These are phyloP conservation scores for Caenorhabditis zanzibari DNA, from an alignment of 2,888 invertebrate genomes.

Conservation along the genomic window DNA sequence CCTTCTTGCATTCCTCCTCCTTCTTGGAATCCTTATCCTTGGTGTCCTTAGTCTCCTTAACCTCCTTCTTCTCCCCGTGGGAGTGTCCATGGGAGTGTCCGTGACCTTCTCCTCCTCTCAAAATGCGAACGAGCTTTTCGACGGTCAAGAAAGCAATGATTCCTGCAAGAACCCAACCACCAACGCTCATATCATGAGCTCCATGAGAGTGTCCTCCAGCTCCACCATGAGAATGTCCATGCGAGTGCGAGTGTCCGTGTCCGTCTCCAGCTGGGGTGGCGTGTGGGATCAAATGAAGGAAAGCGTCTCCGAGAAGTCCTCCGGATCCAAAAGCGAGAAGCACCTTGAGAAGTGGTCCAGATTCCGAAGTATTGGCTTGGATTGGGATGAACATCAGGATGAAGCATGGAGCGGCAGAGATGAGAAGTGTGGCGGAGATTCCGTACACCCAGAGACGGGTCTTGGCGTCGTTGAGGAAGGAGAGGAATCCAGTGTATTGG, in stretches of 20 bases:
- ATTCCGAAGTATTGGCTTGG: constrained; percentile 79
- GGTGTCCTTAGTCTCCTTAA: constrained; percentile 33
- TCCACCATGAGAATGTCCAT: constrained; percentile 75
- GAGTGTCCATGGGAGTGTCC: constrained; percentile 86
- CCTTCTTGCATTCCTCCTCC: constrained; percentile 45
- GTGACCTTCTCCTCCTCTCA: constrained; percentile 88
- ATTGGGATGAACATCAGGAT: constrained; percentile 95
- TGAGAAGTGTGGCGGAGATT: constrained; percentile 90
- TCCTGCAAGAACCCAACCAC: constrained; percentile 93
- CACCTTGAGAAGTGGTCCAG: constrained; percentile 80
- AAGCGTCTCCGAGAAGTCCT: constrained; percentile 97
- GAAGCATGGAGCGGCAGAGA: constrained; percentile 95
- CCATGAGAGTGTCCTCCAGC: constrained; percentile 76
- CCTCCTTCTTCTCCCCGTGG: constrained; percentile 70
- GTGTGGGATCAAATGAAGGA: constrained; percentile 98
- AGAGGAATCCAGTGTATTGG: constrained; percentile 68
- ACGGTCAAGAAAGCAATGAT: constrained; percentile 85
- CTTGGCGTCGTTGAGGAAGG: constrained; percentile 80
- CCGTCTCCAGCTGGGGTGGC: constrained; percentile 88
- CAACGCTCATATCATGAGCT: constrained; percentile 91
- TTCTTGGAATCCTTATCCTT: constrained; percentile 51
- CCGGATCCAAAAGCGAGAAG: constrained; percentile 93
- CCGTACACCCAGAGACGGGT: constrained; percentile 81
- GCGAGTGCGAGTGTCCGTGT: constrained; percentile 87
- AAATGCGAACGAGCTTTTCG: constrained; percentile 93